These are phyloP conservation scores for Oreochromis mossambicus DNA, from an alignment of 2,797 vertebrate genomes.

Conservation along the genomic window DNA sequence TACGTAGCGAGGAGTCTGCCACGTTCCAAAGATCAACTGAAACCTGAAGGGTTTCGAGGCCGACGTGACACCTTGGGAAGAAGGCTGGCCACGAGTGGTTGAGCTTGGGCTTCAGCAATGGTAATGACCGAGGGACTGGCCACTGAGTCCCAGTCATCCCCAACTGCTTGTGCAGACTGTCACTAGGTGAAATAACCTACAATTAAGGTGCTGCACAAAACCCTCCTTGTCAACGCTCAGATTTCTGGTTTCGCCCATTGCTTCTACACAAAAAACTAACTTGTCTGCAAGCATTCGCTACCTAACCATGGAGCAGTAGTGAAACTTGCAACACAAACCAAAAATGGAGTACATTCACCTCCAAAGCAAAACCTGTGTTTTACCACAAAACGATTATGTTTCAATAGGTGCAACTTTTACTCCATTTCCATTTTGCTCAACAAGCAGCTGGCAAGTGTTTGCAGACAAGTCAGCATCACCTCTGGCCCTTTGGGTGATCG, in stretches of 20 bases:
- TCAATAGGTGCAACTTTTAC: neutral
- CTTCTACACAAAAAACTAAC: neutral
- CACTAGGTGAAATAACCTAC: neutral
- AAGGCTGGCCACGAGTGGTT: neutral
- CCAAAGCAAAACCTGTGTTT: neutral
- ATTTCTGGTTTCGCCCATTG: neutral
- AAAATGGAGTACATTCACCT: neutral
- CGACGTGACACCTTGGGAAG: neutral
- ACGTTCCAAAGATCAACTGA: neutral
- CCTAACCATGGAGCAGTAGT: neutral
- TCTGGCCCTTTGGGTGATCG: neutral
- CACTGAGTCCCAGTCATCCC: neutral
- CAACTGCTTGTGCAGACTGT: neutral
- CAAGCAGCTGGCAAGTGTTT: neutral
- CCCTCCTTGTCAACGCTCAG: neutral
- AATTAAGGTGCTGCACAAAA: neutral
- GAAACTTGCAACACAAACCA: neutral
- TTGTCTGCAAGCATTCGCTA: neutral
- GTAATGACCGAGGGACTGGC: neutral
- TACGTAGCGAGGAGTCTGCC: neutral
- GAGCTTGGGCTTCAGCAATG: neutral
- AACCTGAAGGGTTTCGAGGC: neutral
- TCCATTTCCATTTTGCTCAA: neutral
- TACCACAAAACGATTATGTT: neutral
- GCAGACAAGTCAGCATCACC: neutral